Base-by-base conservation (phyloP, 2,113 vertebrate genomes). In the Brachyhypopomus occidentalis region DNA sequence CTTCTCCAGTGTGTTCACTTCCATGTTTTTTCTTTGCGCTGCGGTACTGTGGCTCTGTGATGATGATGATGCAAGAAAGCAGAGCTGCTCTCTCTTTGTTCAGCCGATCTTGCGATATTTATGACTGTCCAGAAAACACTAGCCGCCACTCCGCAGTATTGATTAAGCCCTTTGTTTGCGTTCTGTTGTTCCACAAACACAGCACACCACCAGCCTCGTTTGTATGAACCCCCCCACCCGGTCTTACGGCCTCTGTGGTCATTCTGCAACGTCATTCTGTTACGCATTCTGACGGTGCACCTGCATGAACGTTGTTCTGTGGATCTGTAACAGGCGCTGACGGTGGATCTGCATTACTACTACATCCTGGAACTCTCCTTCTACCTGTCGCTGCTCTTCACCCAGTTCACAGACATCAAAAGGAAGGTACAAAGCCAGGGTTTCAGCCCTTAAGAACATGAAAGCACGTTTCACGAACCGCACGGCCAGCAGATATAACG, bases 341-440 rank as follows among this genome's bases (percentile, higher is more conserved):
- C 94, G 59, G 92, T 95, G 87, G 97, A 98, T 85, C 89, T 98
- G 89, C 97, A 99, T 91, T 99, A 97, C 87, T 99, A 98, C 92
- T 99, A 99, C 77, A 91, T 98, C 60, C 89, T 98, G 91, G 95
- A 99, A 91, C 92, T 99, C 86, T 97, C 98, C 0, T 98, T 96
- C 94, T 99, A 99, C 92, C 95, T 97, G 92, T 99, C 98, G 82
- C 90, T 99, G 90, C 94, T 97, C 92, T 97, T 99, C 91, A 97
- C 97, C 85, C 97, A 98, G 88, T 98, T 99, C 91, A 97, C 94
- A 87, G 98, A 99, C 75, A 96, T 99, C 94, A 98, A 93, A 92
- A 96, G 98, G 92, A 99, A 99, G 98, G 98, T 99, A 96, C 93
- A 95, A 90, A 36, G 9, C 19, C 38, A 16, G n/a, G 36, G 38